Conservation (phyloP, 2,113 vertebrate genomes). For the Melanerpes aurifrons region DNA sequence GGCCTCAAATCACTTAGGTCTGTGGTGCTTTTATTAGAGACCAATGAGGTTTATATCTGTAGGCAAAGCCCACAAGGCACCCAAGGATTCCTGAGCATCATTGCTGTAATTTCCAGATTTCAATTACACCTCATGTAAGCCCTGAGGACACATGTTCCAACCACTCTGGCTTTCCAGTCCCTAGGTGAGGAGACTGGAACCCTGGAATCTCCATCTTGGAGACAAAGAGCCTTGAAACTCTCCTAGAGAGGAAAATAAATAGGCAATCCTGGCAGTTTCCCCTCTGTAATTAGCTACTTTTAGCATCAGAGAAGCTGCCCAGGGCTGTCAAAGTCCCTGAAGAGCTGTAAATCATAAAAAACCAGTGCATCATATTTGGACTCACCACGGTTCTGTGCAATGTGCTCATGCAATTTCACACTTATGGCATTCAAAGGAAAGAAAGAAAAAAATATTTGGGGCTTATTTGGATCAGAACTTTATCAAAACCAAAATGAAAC, state of each 20-base stretch:
- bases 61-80: background rate
- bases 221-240: background rate
- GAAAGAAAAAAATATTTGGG: too few relatives aligned
- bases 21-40: background rate
- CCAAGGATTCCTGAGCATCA: background rate
- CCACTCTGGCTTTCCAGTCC: background rate
- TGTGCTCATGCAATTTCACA: background rate
- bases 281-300: background rate
- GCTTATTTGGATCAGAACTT: background rate
- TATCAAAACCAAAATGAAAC: background rate
- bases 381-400: background rate
- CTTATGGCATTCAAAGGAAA: background rate
- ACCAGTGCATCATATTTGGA: background rate
- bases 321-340: background rate
- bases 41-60: fast-evolving
- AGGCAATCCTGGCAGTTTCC: background rate
- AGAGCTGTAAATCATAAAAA: background rate
- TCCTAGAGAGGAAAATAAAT: background rate
- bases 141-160: background rate
- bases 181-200: background rate
- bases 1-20: background rate
- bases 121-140: background rate
- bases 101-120: background rate
- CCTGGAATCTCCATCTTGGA: background rate
- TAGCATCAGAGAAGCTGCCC: background rate